Evolutionary conservation across 2,113 vertebrate genomes (phyloP), one percentile per base, ranked within the genome.

Genomic region (Ariopsis seemanni): DNA sequence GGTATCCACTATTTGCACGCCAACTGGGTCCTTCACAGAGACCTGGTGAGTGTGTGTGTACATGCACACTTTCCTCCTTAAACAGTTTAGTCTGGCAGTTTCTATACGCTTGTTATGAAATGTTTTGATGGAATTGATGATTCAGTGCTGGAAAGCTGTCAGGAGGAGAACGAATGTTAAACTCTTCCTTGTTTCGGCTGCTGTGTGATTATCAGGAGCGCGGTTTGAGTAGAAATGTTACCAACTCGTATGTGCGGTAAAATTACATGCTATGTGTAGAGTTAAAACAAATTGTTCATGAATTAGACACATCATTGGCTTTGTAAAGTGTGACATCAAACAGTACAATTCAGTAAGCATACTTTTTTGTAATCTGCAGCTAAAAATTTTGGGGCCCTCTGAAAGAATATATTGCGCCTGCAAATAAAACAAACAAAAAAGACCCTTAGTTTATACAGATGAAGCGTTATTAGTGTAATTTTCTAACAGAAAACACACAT

Each of bases 21-120:
- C 94, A 99, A 99, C 95, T 99, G 98, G 98, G 98, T 99, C 92
- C 97, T 99, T 87, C 98, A 99, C 96, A 97, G 98, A 96, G 98
- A 99, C 95, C 96, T 99, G 96, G 98, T 99, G 96, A 99, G 98
- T 95, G 72, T 72, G 89, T 88, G 75, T 65, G 84, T 82, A 63
- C n/a, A 27, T 8, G 34, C 30, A 62, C 18, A 60, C 69, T 6
- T 18, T 63, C 87, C 22, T 48, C 30, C 20, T 10, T 11, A 48
- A 81, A 82, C 57, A 25, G 34, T 81, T 65, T 82, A 20, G 25
- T 62, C 34, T 85, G 69, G 7, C 78, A 78, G 63, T 71, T 81
- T 75, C 17, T 77, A 22, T 84, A 0, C 65, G 85, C 2, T 42
- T 85, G 55, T 88, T 85, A 57, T 62, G 83, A 72, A 85, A 58